Evolutionary conservation across 2,113 vertebrate species (phyloP).

Genomic region (Climacteris rufus): DNA sequence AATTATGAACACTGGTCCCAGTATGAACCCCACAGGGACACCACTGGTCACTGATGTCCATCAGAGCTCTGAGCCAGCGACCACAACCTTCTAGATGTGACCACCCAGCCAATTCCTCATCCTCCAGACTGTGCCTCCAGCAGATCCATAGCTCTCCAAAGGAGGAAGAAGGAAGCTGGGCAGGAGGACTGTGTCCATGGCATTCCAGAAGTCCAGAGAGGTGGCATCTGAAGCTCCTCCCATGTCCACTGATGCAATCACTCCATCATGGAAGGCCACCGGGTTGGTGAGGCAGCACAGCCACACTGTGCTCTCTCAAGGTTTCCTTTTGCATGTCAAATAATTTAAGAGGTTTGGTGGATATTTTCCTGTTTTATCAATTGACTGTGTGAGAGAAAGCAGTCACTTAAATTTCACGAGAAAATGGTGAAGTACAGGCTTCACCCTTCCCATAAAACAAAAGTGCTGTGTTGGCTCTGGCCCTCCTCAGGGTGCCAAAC

Average conservation of each 20-base stretch:
- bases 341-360: no score
- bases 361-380: background rate
- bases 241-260: background rate
- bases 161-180: background rate
- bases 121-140: background rate
- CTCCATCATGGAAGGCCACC: background rate
- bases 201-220: background rate
- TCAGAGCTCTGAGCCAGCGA: background rate
- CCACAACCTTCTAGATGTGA: background rate
- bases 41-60: background rate
- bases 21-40: background rate
- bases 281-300: background rate
- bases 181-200: background rate
- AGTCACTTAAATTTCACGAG: background rate
- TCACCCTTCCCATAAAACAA: background rate
- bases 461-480: background rate
- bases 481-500: no score
- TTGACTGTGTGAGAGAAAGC: background rate
- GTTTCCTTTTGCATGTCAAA: background rate
- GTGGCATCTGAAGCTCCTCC: background rate
- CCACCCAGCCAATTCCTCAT: background rate
- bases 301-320: background rate
- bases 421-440: background rate
- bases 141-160: background rate
- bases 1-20: background rate